Evolutionary conservation across 2,888 invertebrate genomes (phyloP), one percentile per base, ranked within the genome.

Genomic region (Sinelater perroti): DNA sequence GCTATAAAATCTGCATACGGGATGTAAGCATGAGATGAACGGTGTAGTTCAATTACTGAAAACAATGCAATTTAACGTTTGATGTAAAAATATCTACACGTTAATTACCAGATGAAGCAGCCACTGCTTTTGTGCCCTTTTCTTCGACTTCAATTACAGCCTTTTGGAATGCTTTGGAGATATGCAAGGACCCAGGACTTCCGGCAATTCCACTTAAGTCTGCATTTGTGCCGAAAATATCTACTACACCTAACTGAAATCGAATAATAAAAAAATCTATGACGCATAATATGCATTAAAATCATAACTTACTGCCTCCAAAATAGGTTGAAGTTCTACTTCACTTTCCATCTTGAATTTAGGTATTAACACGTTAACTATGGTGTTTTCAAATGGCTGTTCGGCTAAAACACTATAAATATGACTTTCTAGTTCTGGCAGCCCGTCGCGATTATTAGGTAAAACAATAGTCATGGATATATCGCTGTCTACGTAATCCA

Each of bases 81-180:
- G n/a, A n/a, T n/a, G n/a, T n/a, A n/a, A n/a, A n/a, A n/a, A n/a
- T n/a, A n/a, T n/a, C n/a, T n/a, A n/a, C n/a, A n/a, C n/a, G n/a
- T n/a, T n/a, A n/a, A n/a, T 50, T 10, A 51, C 51, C 51, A 17
- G 42, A 28, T 10, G 31, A 31, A n/a, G 51, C 51, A n/a, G 51
- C 51, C 14, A 42, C 28, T n/a, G 51, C 51, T 5, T 21, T 42
- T 3, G 51, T 51, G 6, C 77, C 77, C 31, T 61, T 65, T 64
- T 75, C 75, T 14, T 73, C 73, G 0, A 77, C 73, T 46, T 75
- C 73, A 26, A 77, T 76, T 55, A 74, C 76, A 5, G 75, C 71
- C 60, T 76, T 75, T 55, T 77, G 76, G 6, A 75, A 40, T 3
- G 76, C 73, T 4, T 70, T 63, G 44, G 68, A 67, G 7, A 77